Base-by-base conservation (phyloP, 2,888 invertebrate species). In the Clepsis dumicolana region DNA sequence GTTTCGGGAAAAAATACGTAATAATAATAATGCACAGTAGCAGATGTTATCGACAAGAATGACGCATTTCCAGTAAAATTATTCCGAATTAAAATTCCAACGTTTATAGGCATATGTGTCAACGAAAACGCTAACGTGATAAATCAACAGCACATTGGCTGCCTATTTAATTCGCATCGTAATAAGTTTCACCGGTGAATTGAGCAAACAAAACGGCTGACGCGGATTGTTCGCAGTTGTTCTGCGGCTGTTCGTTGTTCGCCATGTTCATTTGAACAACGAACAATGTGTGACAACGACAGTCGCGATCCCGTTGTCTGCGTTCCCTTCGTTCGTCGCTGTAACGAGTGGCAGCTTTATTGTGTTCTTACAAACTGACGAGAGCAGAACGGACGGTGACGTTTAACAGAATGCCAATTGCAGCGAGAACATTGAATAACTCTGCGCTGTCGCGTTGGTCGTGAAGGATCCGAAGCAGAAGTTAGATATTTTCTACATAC, bases 211-310 rank as follows among this genome's bases (percentile, higher is more conserved):
- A 64, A 68, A 53, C 52, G 29, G 35, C 62, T 67, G 41, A 61
- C 35, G 50, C 27, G 62, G 50, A 64, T 64, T 64, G 68, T 68
- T 68, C 68, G 41, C 29, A 59, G 68, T 64, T 68, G 67, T 38
- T 50, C 50, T 21, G 54, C 16, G 29, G 32, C 29, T 54, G 18
- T 27, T 41, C 61, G 66, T 66, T 66, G 61, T 61, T 65, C 52
- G 59, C 54, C 44, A 61, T 63, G 67, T 67, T 67, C 67, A 57
- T 67, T 63, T 63, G 57, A 57, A 63, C 63, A 14, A 5, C 16
- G 63, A 68, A 68, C 68, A 68, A 68, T 64, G 68, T 68, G 68
- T 63, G 68, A 68, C 68, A 68, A 64, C 59, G 68, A 59, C 68
- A 68, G 68, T 67, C 62, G 68, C 63, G 68, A 68, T 64, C 59